Evolutionary conservation across 2,113 vertebrate species (phyloP), one percentile per base, ranked within the genome.

Genomic region (Hydrolagus affinis): DNA sequence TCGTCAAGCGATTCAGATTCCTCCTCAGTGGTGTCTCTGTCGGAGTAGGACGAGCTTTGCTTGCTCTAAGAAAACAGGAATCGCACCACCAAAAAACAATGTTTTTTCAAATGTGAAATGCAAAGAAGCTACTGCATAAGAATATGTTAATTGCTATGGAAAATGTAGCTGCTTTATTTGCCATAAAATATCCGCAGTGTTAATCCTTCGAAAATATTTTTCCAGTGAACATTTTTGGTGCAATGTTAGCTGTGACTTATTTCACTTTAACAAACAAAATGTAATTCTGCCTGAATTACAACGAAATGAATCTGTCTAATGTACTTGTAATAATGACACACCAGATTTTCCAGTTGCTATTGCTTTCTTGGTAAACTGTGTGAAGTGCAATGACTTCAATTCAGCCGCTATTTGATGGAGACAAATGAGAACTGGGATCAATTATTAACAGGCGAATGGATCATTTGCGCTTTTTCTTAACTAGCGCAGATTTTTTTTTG

Each of bases 1-100:
- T 99, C 97, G 19, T 99, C 98, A 86, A 99, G 92, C 86, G 97
- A 97, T 91, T 99, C 97, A 0, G 95, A 97, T 89, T 99, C 98
- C 0, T 98, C 97, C 90, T 99, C 98, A 0, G 97, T 96, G 11
- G 97, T 97, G 93, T 99, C 98, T 91, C 97, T 93, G 90, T 99
- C 98, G 0, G 98, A 99, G 91, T 99, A 99, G 88, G 97, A 99
- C 0, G 96, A 99, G 86, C 98, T 99, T 93, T 99, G 97, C 92
- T 99, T 99, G 94, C 97, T 99, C 96, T 98, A 89, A 0, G 87
- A 0, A 25, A n/a, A 59, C 25, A 8, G 30, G 17, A 71, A 83
- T 83, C 15, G 66, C 15, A 1, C 44, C 44, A 1, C 44, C 44
- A 44, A 44, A 44, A 44, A 44, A 44, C 6, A n/a, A 6, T 44